Evolutionary conservation across 2,888 invertebrate species (phyloP), one percentile per base, ranked within the genome.

Genomic region (Sialis lutaria): DNA sequence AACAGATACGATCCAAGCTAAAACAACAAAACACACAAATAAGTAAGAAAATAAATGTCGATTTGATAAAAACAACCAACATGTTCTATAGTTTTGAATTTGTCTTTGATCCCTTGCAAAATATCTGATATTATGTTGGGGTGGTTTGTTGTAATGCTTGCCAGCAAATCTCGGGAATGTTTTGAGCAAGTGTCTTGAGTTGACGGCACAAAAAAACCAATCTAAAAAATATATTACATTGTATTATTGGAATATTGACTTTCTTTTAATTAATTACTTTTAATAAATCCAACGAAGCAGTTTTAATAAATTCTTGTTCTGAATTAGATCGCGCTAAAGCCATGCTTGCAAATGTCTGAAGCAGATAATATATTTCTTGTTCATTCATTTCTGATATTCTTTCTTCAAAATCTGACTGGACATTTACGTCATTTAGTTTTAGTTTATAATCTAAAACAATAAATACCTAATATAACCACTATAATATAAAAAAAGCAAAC

Each of bases 281-380:
- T 57, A 84, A 77, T 44, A 86, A 70, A 60, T 82, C 79, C 42
- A 77, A 64, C 1, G 79, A 77, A 22, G 81, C 73, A 31, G 73
- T 67, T 57, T 73, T 68, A 44, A 86, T 74, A 56, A 86, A 79
- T 31, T 73, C 68, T 56, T 72, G 70, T 56, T 85, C 82, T 44
- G 66, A 64, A 6, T 65, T 59, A 33, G 64, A 59, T 50, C 85
- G 68, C 4, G 77, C 74, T 57, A 81, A 66, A 8, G 82, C 83
- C 82, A 88, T 86, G 61, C 83, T 84, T 40, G 83, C 79, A 58
- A 86, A 79, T 3, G 85, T 78, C 50, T 84, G 84, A 44, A 88
- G 60, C 42, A 87, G 66, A 64, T 83, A 87, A 59, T 82, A 82
- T 44, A 79, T 74, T 60, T 88, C 86, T 46, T 80, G 81, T 41